phyloP scores from a whole-genome alignment of 2,113 vertebrate species.

The Empidonax alnorum region DNA sequence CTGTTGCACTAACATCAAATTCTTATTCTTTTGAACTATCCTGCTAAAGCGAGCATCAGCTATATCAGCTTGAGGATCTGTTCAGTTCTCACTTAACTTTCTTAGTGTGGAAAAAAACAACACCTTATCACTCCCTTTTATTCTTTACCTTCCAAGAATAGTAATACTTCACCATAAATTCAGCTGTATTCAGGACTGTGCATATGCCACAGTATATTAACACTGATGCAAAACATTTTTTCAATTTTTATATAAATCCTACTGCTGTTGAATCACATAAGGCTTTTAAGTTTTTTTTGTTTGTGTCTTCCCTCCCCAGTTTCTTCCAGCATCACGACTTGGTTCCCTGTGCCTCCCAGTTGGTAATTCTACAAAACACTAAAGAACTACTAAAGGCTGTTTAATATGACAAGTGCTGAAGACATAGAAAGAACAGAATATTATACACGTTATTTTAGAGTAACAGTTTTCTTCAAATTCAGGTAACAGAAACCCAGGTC shows the following conservation, averaged over 20 bases:
- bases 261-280: not conserved
- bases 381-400: not conserved
- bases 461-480: not conserved
- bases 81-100: not conserved
- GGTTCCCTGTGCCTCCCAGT: not conserved
- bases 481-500: not conserved
- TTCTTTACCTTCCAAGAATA: slow-evolving; percentile 51
- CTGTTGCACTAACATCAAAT: not conserved
- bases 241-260: not conserved
- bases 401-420: not conserved
- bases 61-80: not conserved
- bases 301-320: accelerated
- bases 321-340: not conserved
- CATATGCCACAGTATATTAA: slow-evolving; percentile 50
- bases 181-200: not conserved
- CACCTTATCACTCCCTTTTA: not conserved
- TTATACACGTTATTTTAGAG: not conserved
- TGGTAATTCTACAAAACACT: not conserved
- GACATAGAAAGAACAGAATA: not conserved
- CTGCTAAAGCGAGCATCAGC: not conserved
- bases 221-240: slow-evolving; percentile 47
- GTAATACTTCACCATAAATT: not conserved
- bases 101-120: not conserved
- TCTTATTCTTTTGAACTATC: not conserved
- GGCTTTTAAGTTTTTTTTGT: not conserved